These are phyloP conservation scores for mouse (Mus musculus) DNA, from an alignment of 2,113 vertebrate genomes.

Conservation along the genomic window GRCm39 chr3:97902001-97902500, in stretches of 20 bases:
- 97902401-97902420: background rate
- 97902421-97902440: background rate
- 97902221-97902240: background rate
- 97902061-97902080: background rate
- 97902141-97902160: background rate
- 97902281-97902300: background rate
- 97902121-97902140: background rate
- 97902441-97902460: background rate
- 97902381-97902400: background rate
- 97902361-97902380: conserved; percentile 6
- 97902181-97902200: background rate
- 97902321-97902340: background rate
- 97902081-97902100: background rate
- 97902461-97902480: background rate
- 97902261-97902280: background rate
- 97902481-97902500: background rate
- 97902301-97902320: background rate
- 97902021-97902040: background rate
- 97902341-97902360: background rate
- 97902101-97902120: background rate
- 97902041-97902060: accelerated
- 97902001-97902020: background rate
- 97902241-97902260: background rate
- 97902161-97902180: background rate
- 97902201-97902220: background rate